Percentiles rank a stretch among this genome's conserved stretches.
Evolutionary conservation across 1,140 invertebrate species (phyloP).

Genomic region (Eufriesea mexicana): DNA sequence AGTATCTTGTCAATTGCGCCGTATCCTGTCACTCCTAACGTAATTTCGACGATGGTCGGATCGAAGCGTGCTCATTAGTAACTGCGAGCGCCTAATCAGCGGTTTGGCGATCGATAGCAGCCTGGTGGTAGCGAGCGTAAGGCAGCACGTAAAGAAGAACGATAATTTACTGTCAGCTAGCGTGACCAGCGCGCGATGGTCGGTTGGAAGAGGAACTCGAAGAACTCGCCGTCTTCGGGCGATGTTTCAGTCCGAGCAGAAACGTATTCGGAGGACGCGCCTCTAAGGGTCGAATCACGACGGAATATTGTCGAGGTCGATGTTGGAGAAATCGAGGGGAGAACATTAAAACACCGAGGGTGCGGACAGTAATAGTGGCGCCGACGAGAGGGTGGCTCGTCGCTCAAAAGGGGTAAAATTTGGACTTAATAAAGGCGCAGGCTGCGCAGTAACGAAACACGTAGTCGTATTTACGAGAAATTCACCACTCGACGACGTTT

Average conservation of each 20-base stretch:
- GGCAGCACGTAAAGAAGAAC: slow-evolving; percentile 51
- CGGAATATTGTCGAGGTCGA: slow-evolving; percentile 67
- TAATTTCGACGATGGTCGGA: background rate
- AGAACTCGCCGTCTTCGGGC: slow-evolving; percentile 8
- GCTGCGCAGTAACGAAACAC: slow-evolving; percentile 47
- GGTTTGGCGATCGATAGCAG: slow-evolving; percentile 60
- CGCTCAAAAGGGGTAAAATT: slow-evolving; percentile 68
- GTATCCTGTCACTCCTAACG: background rate
- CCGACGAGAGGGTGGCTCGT: slow-evolving; percentile 64
- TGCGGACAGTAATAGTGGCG: slow-evolving; percentile 73
- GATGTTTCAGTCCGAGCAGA: slow-evolving; percentile 51
- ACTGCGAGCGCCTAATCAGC: background rate
- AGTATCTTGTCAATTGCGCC: too few relatives aligned
- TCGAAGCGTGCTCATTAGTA: background rate
- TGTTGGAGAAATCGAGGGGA: slow-evolving; percentile 72
- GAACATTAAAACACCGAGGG: slow-evolving; percentile 73
- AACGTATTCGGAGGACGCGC: slow-evolving; percentile 44
- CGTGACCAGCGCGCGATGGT: background rate
- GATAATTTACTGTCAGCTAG: slow-evolving; percentile 51
- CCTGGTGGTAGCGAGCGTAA: slow-evolving; percentile 26
- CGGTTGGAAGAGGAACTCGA: background rate
- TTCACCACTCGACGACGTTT: background rate
- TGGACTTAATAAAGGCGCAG: slow-evolving; percentile 67
- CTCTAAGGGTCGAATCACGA: slow-evolving; percentile 67
- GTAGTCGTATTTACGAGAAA: slow-evolving; percentile 32